Evolutionary conservation across 1,140 invertebrate genomes (phyloP), one percentile per base, ranked within the genome.

Genomic region (Lepidurus couesii): DNA sequence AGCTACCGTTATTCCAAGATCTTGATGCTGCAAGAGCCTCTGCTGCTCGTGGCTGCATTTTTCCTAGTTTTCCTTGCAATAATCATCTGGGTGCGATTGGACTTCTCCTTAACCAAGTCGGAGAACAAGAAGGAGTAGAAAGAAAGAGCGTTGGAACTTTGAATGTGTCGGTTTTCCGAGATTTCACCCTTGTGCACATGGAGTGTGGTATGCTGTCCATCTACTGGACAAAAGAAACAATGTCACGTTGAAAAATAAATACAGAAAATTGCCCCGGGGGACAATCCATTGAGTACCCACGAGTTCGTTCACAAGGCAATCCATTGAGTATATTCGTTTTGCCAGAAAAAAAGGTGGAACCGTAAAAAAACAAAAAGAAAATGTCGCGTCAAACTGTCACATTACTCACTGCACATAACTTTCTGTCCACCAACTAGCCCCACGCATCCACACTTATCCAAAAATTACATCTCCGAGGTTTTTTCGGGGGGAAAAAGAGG

Each of bases 81-180:
- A 47, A 97, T 99, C 83, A 87, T 98, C 81, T 98, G 97, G 87
- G 93, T 98, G 73, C 89, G 97, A 78, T 86, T 99, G 81, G 97
- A 99, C 86, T 98, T 99, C 86, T 96, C 96, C 75, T 95, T 98
- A 80, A 88, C 88, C 53, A 90, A 90, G 80, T 82, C 81, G 75
- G 80, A 65, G 73, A 73, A 77, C 10, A 45, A 78, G 9, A 78
- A 78, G 43, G 26, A 75, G 34, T 73, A 78, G 21, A 65, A 13
- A 65, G 1, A 13, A 65, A 65, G 9, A 21, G 9, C 53, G 53
- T 65, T 13, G 8, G 53, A n/a, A 21, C 53, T n/a, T 13, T 21
- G 21, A 65, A 65, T 65, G n/a, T 13, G 8, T 65, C 53, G 10
- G 16, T 65, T 65, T 65, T 65, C 21, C 16, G 16, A 11, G 8